Evolutionary conservation across 2,113 vertebrate species (phyloP), one percentile per base, ranked within the genome.

Genomic region (Glaucidium brasilianum): DNA sequence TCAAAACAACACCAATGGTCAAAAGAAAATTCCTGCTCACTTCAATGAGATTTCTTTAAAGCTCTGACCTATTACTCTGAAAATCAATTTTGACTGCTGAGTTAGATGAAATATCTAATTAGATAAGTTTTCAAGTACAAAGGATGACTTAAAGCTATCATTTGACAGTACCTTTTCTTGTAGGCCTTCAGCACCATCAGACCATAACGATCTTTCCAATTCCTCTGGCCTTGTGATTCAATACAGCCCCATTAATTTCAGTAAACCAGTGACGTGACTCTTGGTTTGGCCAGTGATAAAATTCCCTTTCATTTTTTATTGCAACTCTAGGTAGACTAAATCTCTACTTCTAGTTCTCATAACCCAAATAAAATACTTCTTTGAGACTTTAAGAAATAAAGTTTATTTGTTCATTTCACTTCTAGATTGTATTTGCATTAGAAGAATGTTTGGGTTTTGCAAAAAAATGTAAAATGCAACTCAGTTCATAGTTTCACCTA

Each of bases 181-280:
- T 22, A 52, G 12, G 4, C 20, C 6, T 85, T 63, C n/a, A 76
- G 18, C 18, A 73, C 5, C 14, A 30, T 32, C 12, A 60, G 11
- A 13, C n/a, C 20, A 74, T 74, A 72, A 59, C 6, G 43, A 32
- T 12, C 4, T 93, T 75, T 85, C 10, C 3, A 75, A 1, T 59
- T 87, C 25, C 68, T 8, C 68, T 41, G n/a, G 29, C 23, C 37
- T 43, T 73, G 14, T 52, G 35, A 83, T 56, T 91, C 18, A 43
- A 23, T 35, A 41, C 8, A 68, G 43, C 34, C 30, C 5, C 11
- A 35, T 18, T 16, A 59, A 41, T 47, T 64, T 41, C 56, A 73
- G 45, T 73, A 94, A 86, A 67, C 1, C 14, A 41, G 26, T 52
- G 22, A 6, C 0, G 0, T 82, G 58, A 35, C 5, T 60, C 6